phyloP scores from a whole-genome alignment of 2,797 vertebrate genomes.

The Hylomyscus alleni region DNA sequence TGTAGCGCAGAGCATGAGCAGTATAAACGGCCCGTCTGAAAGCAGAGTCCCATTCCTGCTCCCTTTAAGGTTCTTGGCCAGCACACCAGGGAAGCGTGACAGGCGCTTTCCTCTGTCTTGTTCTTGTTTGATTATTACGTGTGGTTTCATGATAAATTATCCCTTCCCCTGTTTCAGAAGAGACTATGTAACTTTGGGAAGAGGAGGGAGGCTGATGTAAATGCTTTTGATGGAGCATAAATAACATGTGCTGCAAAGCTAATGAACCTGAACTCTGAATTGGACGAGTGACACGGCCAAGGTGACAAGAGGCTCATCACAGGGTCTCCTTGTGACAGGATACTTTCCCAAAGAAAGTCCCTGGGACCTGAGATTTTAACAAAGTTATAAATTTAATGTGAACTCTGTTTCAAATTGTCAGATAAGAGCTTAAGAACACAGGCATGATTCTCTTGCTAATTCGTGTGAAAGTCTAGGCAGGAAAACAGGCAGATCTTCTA shows the following conservation, averaged over 20 bases:
- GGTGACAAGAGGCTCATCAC: background rate
- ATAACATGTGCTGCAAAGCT: background rate
- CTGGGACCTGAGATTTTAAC: background rate
- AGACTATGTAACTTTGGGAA: slow-evolving; percentile 17
- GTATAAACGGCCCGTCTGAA: background rate
- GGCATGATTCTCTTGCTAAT: background rate
- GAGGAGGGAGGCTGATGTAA: slow-evolving; percentile 54
- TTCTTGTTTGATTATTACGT: slow-evolving; percentile 66
- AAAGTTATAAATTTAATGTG: slow-evolving; percentile 40
- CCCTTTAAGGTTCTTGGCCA: slow-evolving; percentile 40
- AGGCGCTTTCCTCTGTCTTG: background rate
- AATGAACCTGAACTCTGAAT: slow-evolving; percentile 7
- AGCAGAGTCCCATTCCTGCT: background rate
- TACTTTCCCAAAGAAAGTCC: slow-evolving; percentile 4
- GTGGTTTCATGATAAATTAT: slow-evolving; percentile 27
- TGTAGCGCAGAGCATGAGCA: background rate
- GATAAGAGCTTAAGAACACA: background rate
- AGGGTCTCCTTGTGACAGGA: background rate
- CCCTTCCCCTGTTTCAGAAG: slow-evolving; percentile 19
- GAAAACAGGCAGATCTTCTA: slow-evolving; percentile 21
- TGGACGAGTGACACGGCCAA: slow-evolving; percentile 1
- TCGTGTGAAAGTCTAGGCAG: background rate
- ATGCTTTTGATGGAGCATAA: slow-evolving; percentile 47
- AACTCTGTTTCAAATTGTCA: slow-evolving; percentile 4
- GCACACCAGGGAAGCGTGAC: background rate